Percentiles rank a stretch among this genome's conserved stretches.
phyloP scores from a whole-genome alignment of 2,113 vertebrate genomes.

The Illadopsis cleaveri region DNA sequence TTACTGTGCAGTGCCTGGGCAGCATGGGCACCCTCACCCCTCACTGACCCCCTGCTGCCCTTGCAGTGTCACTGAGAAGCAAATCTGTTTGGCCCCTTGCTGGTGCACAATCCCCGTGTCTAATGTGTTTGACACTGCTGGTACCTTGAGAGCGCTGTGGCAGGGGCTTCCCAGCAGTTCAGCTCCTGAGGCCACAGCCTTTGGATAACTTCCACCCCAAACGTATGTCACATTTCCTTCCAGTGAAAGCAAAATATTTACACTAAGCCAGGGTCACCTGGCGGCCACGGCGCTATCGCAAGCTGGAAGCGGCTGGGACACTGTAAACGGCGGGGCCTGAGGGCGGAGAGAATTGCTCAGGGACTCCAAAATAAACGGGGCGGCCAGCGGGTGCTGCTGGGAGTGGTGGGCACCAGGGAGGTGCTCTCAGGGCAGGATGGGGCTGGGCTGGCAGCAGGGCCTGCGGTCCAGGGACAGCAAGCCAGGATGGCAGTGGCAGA shows the following conservation, averaged over 20 bases:
- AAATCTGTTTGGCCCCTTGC: not conserved
- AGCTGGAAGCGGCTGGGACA: slow-evolving; percentile 8
- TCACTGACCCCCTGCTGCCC: not conserved
- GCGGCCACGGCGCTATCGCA: slow-evolving; percentile 22
- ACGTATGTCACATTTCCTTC: slow-evolving; percentile 67
- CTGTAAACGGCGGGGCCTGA: not conserved
- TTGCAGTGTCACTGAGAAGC: not conserved
- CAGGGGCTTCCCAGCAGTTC: not conserved
- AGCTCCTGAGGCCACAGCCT: slow-evolving; percentile 1
- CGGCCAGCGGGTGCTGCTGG: fast-evolving
- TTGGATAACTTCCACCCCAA: slow-evolving; percentile 64
- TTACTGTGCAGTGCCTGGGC: not conserved
- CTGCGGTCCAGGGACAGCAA: fast-evolving
- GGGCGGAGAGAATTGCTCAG: not conserved
- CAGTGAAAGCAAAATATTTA: slow-evolving; percentile 70
- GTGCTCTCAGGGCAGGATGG: fast-evolving
- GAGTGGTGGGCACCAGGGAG: not conserved
- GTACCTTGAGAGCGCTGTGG: not conserved
- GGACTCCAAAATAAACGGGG: not conserved
- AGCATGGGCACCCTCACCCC: not conserved
- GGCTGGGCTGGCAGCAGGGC: not conserved
- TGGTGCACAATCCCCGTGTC: fast-evolving
- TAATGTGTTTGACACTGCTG: not conserved
- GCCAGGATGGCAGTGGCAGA: not conserved
- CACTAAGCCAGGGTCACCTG: slow-evolving; percentile 49